Evolutionary conservation across 1,140 invertebrate species (phyloP).

Genomic region (Agrypnia vestita): DNA sequence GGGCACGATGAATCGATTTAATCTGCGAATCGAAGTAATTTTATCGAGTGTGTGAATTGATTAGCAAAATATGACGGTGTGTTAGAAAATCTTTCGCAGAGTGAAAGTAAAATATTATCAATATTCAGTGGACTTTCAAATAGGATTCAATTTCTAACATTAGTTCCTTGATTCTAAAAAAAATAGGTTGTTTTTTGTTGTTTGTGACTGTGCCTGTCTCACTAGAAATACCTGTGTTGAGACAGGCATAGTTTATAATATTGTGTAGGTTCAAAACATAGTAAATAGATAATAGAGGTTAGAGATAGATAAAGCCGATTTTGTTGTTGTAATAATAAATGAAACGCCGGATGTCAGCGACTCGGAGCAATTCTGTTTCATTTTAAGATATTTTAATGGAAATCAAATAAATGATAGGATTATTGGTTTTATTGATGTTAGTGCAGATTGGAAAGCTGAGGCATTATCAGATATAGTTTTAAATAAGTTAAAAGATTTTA

Average conservation of each 20-base stretch:
- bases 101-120: neutral
- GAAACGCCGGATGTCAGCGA: constrained; percentile 57
- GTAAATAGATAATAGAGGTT: too few relatives aligned
- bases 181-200: too few relatives aligned
- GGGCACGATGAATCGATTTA: constrained; percentile 23
- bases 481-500: constrained; percentile 32
- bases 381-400: constrained; percentile 50
- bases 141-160: constrained; percentile 47
- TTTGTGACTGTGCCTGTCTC: too few relatives aligned
- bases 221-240: too few relatives aligned
- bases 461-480: constrained; percentile 24
- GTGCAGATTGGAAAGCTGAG: constrained; percentile 50
- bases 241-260: too few relatives aligned
- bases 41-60: constrained; percentile 37
- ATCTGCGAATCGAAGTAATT: constrained; percentile 44
- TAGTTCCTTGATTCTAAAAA: constrained; percentile 30
- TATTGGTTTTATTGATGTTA: constrained; percentile 59
- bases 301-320: constrained; percentile 48
- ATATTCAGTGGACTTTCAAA: constrained; percentile 37
- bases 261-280: too few relatives aligned
- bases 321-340: constrained; percentile 55
- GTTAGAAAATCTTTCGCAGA: constrained; percentile 36
- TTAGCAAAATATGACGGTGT: constrained; percentile 43
- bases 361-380: constrained; percentile 48
- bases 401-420: constrained; percentile 58